A percentile compares a stretch with the other conserved stretches of the same genome.
phyloP scores from a whole-genome alignment of 1,140 invertebrate genomes.

The Drosophila rhopaloa region DNA sequence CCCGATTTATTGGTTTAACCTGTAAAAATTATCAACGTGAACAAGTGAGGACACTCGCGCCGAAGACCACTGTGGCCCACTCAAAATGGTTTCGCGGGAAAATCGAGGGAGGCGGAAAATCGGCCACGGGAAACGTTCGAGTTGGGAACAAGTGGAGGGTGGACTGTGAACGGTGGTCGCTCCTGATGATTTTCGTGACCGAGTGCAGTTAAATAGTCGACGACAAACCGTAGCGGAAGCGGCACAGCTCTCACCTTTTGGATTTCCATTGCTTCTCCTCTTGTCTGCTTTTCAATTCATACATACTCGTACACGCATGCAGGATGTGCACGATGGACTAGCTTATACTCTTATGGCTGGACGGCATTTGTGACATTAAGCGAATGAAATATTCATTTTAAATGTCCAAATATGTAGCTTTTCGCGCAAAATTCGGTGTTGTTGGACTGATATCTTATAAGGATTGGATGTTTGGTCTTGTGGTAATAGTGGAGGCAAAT shows the following conservation, averaged over 20 bases:
- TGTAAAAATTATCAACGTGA: no score
- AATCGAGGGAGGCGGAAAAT: conserved; percentile 26
- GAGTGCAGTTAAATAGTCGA: conserved; percentile 79
- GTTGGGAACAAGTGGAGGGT: conserved; percentile 20
- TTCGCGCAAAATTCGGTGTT: no score
- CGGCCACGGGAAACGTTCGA: conserved; percentile 58
- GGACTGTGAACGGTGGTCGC: conserved; percentile 32
- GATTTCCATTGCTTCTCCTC: conserved; percentile 42
- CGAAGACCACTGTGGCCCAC: conserved; percentile 16
- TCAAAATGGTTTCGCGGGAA: background rate
- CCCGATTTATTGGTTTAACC: no score
- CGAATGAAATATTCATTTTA: conserved; percentile 54
- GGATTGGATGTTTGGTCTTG: no score
- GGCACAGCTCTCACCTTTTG: conserved; percentile 54
- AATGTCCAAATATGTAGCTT: background rate
- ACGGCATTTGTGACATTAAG: conserved; percentile 40
- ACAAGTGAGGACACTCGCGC: no score
- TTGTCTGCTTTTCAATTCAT: conserved; percentile 1
- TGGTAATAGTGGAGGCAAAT: no score
- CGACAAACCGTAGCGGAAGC: conserved; percentile 64
- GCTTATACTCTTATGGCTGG: conserved; percentile 7
- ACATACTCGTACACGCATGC: conserved; percentile 17
- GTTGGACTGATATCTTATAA: no score
- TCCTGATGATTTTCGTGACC: conserved; percentile 79
- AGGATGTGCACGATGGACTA: conserved; percentile 37